These are phyloP conservation scores for Amblyornis subalaris DNA, from an alignment of 2,113 vertebrate genomes.

Conservation along the genomic window DNA sequence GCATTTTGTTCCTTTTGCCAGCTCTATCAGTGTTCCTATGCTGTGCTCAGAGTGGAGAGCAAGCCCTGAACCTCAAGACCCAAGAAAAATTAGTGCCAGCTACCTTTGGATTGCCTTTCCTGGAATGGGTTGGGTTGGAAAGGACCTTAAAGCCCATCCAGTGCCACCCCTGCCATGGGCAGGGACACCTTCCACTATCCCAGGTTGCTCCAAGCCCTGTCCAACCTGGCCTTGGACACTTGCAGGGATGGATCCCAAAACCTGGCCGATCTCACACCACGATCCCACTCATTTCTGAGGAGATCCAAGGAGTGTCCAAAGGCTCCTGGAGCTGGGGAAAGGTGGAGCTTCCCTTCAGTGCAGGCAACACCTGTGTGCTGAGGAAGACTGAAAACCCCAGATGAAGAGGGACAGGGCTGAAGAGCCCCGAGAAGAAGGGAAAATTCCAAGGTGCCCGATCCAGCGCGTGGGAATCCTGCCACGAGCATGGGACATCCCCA, in stretches of 20 bases:
- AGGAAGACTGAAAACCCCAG: background rate
- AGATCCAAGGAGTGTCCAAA: background rate
- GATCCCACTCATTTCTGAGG: fast-evolving
- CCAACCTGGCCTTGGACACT: background rate
- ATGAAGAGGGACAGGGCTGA: background rate
- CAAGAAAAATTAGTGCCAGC: background rate
- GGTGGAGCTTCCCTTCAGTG: background rate
- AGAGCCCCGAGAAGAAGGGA: background rate
- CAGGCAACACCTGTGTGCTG: fast-evolving
- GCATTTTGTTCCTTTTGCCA: background rate
- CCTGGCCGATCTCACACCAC: fast-evolving
- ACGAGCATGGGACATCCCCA: fast-evolving
- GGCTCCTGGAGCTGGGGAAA: background rate
- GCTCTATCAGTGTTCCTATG: background rate
- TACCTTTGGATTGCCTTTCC: background rate
- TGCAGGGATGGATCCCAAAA: background rate
- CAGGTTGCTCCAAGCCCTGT: background rate
- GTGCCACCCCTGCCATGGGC: background rate
- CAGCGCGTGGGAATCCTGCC: background rate
- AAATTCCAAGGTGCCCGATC: background rate
- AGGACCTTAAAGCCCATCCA: background rate
- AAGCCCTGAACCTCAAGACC: fast-evolving
- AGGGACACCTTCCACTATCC: background rate
- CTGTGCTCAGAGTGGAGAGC: background rate
- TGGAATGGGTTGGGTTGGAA: background rate